Evolutionary conservation across 2,113 vertebrate species (phyloP), one percentile per base, ranked within the genome.

Genomic region (Myanophis thanlyinensis): DNA sequence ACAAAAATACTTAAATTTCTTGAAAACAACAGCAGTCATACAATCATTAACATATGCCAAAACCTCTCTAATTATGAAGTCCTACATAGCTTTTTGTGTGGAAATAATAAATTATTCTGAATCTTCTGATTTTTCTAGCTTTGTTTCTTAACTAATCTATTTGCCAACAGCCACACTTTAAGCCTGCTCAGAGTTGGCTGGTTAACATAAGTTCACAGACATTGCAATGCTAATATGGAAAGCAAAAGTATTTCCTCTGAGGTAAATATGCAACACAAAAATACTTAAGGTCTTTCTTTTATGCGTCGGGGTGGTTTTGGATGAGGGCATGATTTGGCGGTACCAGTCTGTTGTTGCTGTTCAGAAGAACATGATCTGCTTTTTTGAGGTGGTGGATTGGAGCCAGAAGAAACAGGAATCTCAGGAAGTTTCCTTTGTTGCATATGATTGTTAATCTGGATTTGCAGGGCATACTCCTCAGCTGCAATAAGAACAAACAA

Each of bases 301-400:
- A 30, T 90, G 2, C 1, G 93, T 44, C 80, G 59, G 0, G 94
- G 95, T 46, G 92, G 23, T 56, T 59, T 89, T 0, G 84, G 95
- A 35, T 94, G 95, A 0, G 88, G 47, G 40, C 97, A 95, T 1
- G 96, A 95, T 87, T 91, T 90, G 12, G 97, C 96, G 1, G 95
- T 93, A 5, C 4, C 4, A 0, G 22, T 2, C 30, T 56, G 93
- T 40, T 90, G 92, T 22, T 20, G 95, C 7, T 1, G 0, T 5
- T 85, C 88, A 48, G 92, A 91, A 91, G 46, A 93, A 0, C 94
- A 92, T 84, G 90, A 92, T 0, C 51, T 89, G 91, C 92, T 93
- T 90, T 94, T 92, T 87, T 94, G 23, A 0, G 11, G 23, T n/a
- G 15, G n/a, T 88, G 94, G 94, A 89, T 3, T 93, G 0, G 18